Evolutionary conservation across 2,888 invertebrate species (phyloP).

Genomic region (Phyto melanocephala): DNA sequence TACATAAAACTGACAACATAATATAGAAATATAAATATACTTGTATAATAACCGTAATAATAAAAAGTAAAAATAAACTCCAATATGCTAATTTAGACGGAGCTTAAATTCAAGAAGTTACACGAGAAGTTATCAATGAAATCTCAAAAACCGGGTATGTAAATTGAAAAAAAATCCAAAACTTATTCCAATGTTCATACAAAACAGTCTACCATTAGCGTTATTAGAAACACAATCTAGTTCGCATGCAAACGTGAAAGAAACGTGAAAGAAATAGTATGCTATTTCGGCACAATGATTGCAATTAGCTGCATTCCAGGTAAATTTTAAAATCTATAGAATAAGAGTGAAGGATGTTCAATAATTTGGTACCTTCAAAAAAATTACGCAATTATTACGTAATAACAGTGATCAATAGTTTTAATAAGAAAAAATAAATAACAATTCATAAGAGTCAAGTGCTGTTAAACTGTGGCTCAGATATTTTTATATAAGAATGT

Average conservation of each 20-base stretch:
- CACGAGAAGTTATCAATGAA: too few species aligned
- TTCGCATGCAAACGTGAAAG: not conserved
- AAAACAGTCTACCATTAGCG: not conserved
- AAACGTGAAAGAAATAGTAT: conserved; percentile 4
- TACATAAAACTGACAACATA: too few species aligned
- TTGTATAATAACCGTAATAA: too few species aligned
- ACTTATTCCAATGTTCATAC: too few species aligned
- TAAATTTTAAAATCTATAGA: conserved; percentile 70
- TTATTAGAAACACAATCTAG: not conserved
- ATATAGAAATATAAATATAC: too few species aligned
- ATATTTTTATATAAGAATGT: conserved; percentile 16
- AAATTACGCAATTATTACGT: conserved; percentile 62
- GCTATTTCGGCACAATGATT: not conserved
- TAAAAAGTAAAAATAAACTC: too few species aligned
- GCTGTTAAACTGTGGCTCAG: too few species aligned
- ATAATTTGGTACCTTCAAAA: conserved; percentile 67
- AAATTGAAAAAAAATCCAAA: too few species aligned
- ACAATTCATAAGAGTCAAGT: conserved; percentile 67
- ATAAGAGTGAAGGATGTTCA: conserved; percentile 65
- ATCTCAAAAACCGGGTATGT: too few species aligned
- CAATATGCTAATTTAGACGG: too few species aligned
- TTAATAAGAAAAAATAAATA: conserved; percentile 55
- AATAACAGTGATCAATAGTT: too few species aligned
- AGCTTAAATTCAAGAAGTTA: too few species aligned
- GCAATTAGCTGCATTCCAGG: conserved; percentile 66